Percentiles rank a stretch among this genome's conserved stretches.
These are phyloP conservation scores for Saturnia pavonia DNA, from an alignment of 2,888 invertebrate species.

Conservation along the genomic window DNA sequence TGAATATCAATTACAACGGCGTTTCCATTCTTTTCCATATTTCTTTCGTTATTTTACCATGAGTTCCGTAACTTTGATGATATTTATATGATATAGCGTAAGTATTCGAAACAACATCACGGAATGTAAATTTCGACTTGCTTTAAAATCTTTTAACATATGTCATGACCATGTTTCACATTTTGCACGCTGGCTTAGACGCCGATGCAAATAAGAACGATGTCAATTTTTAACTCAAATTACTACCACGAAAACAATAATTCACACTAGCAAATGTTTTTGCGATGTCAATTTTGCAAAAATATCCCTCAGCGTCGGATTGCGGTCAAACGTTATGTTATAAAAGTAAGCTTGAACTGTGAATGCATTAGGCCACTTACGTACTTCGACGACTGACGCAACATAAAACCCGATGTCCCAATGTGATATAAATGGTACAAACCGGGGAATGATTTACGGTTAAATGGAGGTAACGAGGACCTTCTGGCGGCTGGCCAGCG, in stretches of 20 bases:
- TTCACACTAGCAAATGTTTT: background rate
- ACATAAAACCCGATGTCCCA: constrained; percentile 4
- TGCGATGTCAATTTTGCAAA: background rate
- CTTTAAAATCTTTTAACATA: background rate
- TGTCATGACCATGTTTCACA: no score
- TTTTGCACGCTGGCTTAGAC: no score
- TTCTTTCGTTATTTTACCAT: no score
- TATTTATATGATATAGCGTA: no score
- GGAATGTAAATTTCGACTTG: background rate
- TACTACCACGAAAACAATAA: no score
- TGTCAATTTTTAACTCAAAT: no score
- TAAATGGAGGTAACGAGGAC: constrained; percentile 41
- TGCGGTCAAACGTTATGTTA: background rate
- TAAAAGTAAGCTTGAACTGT: background rate
- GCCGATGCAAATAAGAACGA: no score
- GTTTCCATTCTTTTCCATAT: no score
- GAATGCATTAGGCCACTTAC: background rate
- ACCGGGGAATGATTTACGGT: constrained; percentile 48
- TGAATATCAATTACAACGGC: no score
- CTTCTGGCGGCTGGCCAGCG: constrained; percentile 51
- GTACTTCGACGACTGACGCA: background rate
- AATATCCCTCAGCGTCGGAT: background rate
- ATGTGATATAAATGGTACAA: constrained; percentile 19
- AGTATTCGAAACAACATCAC: background rate
- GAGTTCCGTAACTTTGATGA: no score